Conservation (phyloP, 2,113 vertebrate genomes). For the Madoqua kirkii region DNA sequence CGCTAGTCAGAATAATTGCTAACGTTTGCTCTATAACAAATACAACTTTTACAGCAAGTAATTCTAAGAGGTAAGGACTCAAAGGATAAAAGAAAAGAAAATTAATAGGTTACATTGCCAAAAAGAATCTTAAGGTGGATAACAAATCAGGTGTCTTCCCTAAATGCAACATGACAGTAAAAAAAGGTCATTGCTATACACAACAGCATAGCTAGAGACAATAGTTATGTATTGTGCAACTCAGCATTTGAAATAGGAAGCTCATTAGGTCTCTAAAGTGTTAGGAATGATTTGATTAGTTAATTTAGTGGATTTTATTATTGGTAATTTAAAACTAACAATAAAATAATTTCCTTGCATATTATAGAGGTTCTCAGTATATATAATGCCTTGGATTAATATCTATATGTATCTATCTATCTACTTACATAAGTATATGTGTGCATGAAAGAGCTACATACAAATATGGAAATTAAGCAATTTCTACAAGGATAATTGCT, state of each 20-base stretch:
- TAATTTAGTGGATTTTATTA: background rate
- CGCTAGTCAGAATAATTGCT: constrained; percentile 34
- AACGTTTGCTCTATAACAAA: constrained; percentile 36
- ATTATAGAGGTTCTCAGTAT: background rate
- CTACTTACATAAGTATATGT: background rate
- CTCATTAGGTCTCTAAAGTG: background rate
- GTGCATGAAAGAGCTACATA: background rate
- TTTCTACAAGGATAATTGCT: background rate
- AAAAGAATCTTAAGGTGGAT: background rate
- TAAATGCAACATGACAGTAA: background rate
- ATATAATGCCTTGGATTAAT: background rate
- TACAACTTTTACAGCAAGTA: constrained; percentile 24
- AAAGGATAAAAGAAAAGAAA: constrained; percentile 28
- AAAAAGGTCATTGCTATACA: background rate
- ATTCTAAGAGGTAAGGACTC: constrained; percentile 12
- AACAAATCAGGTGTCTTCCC: background rate
- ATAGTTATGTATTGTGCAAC: background rate
- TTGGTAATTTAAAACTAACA: background rate
- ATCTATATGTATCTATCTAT: background rate
- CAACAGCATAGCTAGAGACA: background rate
- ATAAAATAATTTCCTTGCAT: background rate
- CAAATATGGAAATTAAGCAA: background rate
- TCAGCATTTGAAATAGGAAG: background rate
- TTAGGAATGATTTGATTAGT: background rate
- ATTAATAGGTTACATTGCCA: constrained; percentile 8